phyloP scores from a whole-genome alignment of 2,888 invertebrate genomes.

The Pristionchus exspectatus region DNA sequence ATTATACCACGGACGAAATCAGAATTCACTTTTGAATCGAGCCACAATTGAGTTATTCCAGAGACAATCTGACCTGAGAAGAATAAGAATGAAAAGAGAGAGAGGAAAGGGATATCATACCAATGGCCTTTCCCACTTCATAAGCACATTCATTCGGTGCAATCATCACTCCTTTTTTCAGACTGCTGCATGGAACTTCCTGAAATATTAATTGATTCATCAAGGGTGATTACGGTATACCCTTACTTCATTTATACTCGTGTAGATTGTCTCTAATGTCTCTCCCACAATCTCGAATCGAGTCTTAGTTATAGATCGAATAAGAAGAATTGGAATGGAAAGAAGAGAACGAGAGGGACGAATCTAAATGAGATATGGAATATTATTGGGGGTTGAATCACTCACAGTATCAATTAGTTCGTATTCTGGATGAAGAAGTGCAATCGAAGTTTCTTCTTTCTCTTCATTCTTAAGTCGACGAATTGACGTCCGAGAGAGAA shows the following conservation, averaged over 20 bases:
- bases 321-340: constrained; percentile 26
- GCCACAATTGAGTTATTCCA: constrained; percentile 42
- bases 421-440: not conserved
- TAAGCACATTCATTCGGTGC: not conserved
- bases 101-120: not conserved
- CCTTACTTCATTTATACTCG: not conserved
- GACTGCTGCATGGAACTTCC: constrained; percentile 6
- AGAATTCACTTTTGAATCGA: constrained; percentile 26
- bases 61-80: not conserved
- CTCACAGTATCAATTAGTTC: not conserved
- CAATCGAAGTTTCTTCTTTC: not conserved
- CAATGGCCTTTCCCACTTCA: constrained; percentile 22
- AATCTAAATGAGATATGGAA: not conserved
- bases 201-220: not conserved
- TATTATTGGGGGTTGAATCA: not conserved
- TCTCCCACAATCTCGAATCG: constrained; percentile 34
- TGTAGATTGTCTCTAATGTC: not conserved
- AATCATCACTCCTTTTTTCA: not conserved
- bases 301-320: constrained; percentile 32
- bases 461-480: not conserved
- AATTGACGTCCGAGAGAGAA: not conserved
- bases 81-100: not conserved
- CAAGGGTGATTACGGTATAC: not conserved
- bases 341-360: not conserved
- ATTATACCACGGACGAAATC: constrained; percentile 34